These are phyloP conservation scores for Epinotia bilunana DNA, from an alignment of 2,888 invertebrate species.

Conservation along the genomic window DNA sequence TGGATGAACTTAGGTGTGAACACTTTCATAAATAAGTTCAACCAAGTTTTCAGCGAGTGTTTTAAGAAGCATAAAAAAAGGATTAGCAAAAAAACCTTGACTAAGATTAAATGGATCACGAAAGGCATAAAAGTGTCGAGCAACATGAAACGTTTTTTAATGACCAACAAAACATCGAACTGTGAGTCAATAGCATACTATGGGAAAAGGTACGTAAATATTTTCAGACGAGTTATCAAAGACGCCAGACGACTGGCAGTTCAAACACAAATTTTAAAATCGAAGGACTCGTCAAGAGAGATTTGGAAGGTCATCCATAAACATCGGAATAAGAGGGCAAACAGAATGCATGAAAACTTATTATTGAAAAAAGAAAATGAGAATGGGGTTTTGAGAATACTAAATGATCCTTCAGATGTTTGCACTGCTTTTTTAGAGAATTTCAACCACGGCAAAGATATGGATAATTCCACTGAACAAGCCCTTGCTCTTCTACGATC, in stretches of 20 bases:
- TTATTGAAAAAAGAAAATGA: too few species aligned
- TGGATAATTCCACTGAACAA: too few species aligned
- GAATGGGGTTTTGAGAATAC: too few species aligned
- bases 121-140: slow-evolving; percentile 12
- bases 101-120: slow-evolving; percentile 13
- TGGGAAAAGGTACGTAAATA: slow-evolving; percentile 2
- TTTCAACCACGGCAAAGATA: too few species aligned
- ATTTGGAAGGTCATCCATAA: too few species aligned
- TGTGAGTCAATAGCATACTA: neutral
- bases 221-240: slow-evolving; percentile 15
- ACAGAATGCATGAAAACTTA: too few species aligned
- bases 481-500: too few species aligned
- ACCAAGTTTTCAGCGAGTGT: neutral
- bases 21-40: neutral
- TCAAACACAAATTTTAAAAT: slow-evolving; percentile 16
- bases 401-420: too few species aligned
- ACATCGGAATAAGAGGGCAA: too few species aligned
- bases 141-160: slow-evolving; percentile 12
- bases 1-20: neutral
- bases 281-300: neutral
- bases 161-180: neutral
- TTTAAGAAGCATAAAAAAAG: neutral
- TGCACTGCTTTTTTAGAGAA: too few species aligned
- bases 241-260: slow-evolving; percentile 8
- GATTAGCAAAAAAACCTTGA: neutral